Evolutionary conservation across 2,888 invertebrate species (phyloP), one percentile per base, ranked within the genome.

Genomic region (Melinaea marsaeus): DNA sequence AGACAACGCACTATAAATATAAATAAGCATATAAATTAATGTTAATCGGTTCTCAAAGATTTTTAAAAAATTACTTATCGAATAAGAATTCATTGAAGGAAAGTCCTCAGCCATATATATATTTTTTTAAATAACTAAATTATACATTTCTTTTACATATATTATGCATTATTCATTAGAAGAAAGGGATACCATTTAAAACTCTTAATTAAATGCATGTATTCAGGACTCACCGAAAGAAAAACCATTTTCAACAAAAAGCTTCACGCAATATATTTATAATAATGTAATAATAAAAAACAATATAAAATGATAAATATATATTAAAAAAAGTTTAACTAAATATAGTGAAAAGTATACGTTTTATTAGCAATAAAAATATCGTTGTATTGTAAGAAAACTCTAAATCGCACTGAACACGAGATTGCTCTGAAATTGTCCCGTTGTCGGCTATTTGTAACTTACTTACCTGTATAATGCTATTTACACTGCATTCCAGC

Each of bases 91-190:
- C 4, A 46, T 46, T 11, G 46, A 4, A 46, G 11, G n/a, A 46
- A 46, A 4, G 46, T 11, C 11, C n/a, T 46, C 4, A 9, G n/a
- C 13, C 46, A 46, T 11, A 46, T n/a, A 46, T 13, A 13, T n/a
- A n/a, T n/a, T n/a, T n/a, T n/a, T n/a, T n/a, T n/a, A n/a, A n/a
- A n/a, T n/a, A n/a, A n/a, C n/a, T n/a, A n/a, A n/a, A n/a, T n/a
- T n/a, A n/a, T n/a, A n/a, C n/a, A n/a, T n/a, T n/a, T n/a, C n/a
- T n/a, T n/a, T n/a, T n/a, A n/a, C n/a, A n/a, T n/a, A n/a, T n/a
- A n/a, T n/a, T n/a, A n/a, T n/a, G n/a, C n/a, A n/a, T 51, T 51
- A 51, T 51, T 51, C 51, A 51, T 51, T 51, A 5, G 48, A 4
- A 51, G 32, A 51, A 51, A 32, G 32, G 32, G 42, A 42, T 9